Conservation (phyloP, 2,113 vertebrate genomes). For the Tyrannus savana region DNA sequence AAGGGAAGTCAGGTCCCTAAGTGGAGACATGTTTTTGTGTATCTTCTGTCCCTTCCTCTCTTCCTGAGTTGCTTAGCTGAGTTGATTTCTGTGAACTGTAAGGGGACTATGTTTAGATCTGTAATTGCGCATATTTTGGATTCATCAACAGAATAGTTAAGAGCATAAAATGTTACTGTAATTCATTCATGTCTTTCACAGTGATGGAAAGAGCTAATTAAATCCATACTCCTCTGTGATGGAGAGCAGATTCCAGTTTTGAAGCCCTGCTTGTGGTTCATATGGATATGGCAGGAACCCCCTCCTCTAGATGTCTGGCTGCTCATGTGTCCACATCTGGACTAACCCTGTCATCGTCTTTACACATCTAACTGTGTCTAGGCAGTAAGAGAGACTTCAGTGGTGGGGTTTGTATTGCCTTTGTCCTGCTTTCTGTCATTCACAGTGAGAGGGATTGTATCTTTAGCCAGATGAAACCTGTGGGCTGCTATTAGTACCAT, state of each 20-base stretch:
- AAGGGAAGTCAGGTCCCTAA: not conserved
- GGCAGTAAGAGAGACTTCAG: not conserved
- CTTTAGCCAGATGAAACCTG: not conserved
- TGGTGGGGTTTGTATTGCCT: not conserved
- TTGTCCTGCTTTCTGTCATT: not conserved
- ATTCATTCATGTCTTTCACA: conserved; percentile 19
- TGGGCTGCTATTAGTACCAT: not conserved
- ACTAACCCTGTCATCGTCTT: not conserved
- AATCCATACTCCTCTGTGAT: not conserved
- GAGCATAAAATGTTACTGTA: not conserved
- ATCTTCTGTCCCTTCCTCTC: not conserved
- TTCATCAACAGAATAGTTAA: not conserved
- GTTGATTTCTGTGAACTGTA: not conserved
- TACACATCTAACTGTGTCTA: not conserved
- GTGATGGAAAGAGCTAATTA: conserved; percentile 1
- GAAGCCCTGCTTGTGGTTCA: not conserved
- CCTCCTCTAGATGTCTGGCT: not conserved
- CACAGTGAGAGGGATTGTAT: not conserved
- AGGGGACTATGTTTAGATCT: conserved; percentile 23
- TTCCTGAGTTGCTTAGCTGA: not conserved
- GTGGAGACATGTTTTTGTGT: not conserved
- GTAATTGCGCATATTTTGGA: conserved; percentile 23
- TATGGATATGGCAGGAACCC: not conserved
- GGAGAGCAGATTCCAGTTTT: not conserved
- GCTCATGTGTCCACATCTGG: not conserved